A percentile compares a stretch with the other conserved stretches of the same genome.
These are phyloP conservation scores for Tursiops truncatus DNA, from an alignment of 2,113 vertebrate genomes.

Conservation along the genomic window DNA sequence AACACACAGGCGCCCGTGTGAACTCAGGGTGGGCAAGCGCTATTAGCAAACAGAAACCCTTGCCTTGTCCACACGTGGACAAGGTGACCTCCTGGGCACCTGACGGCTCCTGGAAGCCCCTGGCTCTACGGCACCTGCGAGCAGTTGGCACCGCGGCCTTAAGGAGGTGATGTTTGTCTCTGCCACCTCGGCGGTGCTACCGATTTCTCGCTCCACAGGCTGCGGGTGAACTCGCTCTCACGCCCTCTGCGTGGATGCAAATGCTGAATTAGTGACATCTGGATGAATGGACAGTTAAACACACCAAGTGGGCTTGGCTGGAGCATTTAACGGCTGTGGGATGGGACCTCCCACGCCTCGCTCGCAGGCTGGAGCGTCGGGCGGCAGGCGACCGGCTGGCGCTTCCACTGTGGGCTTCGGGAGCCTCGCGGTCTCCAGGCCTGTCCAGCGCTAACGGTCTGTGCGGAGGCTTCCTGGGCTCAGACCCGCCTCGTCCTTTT, in stretches of 20 bases:
- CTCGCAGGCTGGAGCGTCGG: fast-evolving
- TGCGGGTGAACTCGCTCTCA: fast-evolving
- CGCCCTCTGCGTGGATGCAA: fast-evolving
- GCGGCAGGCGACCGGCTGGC: not conserved
- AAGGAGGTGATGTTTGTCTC: fast-evolving
- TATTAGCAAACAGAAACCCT: fast-evolving
- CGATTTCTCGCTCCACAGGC: not conserved
- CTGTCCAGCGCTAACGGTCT: fast-evolving
- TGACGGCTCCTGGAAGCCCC: fast-evolving
- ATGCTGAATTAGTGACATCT: fast-evolving
- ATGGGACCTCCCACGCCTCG: not conserved
- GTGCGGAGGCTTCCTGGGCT: not conserved
- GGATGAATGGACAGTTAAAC: fast-evolving
- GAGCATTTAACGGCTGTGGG: fast-evolving
- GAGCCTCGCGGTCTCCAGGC: fast-evolving
- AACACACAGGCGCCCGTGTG: fast-evolving
- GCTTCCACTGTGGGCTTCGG: fast-evolving
- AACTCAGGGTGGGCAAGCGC: fast-evolving
- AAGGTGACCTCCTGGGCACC: fast-evolving
- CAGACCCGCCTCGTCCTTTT: not conserved
- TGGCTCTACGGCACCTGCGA: fast-evolving
- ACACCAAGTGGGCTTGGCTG: fast-evolving
- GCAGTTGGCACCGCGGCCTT: fast-evolving
- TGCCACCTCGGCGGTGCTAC: fast-evolving
- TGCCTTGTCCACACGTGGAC: fast-evolving